Base-by-base conservation (phyloP, 2,797 vertebrate species). In the Coilia nasus region DNA sequence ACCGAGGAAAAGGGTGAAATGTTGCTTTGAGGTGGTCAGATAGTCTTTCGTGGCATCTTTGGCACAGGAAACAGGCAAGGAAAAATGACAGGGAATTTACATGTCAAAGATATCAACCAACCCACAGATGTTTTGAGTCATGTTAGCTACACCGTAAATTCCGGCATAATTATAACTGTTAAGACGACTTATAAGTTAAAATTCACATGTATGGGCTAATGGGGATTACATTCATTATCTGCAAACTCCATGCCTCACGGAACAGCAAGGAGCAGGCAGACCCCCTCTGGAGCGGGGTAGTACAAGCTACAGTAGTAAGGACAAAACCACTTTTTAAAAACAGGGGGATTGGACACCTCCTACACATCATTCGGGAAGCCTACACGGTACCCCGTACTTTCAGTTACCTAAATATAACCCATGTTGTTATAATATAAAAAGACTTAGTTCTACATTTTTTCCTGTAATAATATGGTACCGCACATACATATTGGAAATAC, bases 311-410 rank as follows among this genome's bases (percentile, higher is more conserved):
- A 31, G 64, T 71, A 71, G 64, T 71, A 71, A 71, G 64, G 64
- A 71, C 64, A 71, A 54, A 71, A 71, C 64, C 64, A 71, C 64
- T 71, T 71, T 71, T 31, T 35, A 17, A 15, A 71, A 71, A 71
- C 11, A 71, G 64, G 64, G 64, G 64, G 28, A 71, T 71, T 71
- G 3, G 64, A 35, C 6, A 15, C 12, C 12, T 35, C 64, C 15
- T 5, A 31, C 12, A 35, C 15, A 71, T 31, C 6, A 71, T 71
- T 71, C 4, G 3, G 2, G 5, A 31, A 35, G 25, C 28, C 6
- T 35, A 17, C 3, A 71, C 17, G 28, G 5, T 31, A 15, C 31
- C 28, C 15, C 25, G 28, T 35, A 14, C 28, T 31, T 71, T 4
- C 31, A 71, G 0, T 35, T 25, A 5, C 64, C 28, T 0, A 14